Conservation (phyloP, 2,113 vertebrate species). For the Megaleporinus macrocephalus region DNA sequence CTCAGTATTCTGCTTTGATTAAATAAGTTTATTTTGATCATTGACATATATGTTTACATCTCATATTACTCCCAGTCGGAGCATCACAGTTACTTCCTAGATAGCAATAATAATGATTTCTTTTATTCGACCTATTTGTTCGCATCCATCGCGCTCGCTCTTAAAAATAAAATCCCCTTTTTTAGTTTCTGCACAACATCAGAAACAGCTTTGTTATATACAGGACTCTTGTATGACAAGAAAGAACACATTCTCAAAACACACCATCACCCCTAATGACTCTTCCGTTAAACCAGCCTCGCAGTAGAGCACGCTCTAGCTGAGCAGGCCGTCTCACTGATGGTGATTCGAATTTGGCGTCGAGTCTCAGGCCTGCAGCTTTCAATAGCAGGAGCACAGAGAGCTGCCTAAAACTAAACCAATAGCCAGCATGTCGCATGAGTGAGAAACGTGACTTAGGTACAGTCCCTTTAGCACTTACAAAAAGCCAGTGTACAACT, state of each 20-base stretch:
- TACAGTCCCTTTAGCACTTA: slow-evolving; percentile 52
- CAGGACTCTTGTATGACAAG: slow-evolving; percentile 99
- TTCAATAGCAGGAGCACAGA: slow-evolving; percentile 33
- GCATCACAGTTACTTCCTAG: slow-evolving; percentile 84
- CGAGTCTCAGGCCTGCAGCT: slow-evolving; percentile 55
- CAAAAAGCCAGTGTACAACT: slow-evolving; percentile 57
- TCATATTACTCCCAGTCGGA: slow-evolving; percentile 81
- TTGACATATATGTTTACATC: slow-evolving; percentile 95
- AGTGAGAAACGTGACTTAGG: slow-evolving; percentile 43
- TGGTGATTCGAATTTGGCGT: slow-evolving; percentile 70
- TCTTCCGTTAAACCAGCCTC: slow-evolving; percentile 64
- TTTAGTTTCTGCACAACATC: slow-evolving; percentile 87
- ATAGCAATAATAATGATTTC: slow-evolving; percentile 59
- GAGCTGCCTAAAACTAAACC: neutral
- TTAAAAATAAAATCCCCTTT: slow-evolving; percentile 95
- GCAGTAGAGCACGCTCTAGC: slow-evolving; percentile 55
- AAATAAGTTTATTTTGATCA: slow-evolving; percentile 94
- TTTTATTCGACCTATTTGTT: slow-evolving; percentile 33
- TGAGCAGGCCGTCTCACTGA: slow-evolving; percentile 54
- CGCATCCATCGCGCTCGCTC: slow-evolving; percentile 76
- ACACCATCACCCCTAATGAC: slow-evolving; percentile 73
- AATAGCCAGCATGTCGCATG: slow-evolving; percentile 39
- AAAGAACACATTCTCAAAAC: slow-evolving; percentile 79
- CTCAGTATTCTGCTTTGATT: slow-evolving; percentile 72
- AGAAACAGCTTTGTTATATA: slow-evolving; percentile 89